Conservation (phyloP, 2,113 vertebrate species). For the Chionomys nivalis region DNA sequence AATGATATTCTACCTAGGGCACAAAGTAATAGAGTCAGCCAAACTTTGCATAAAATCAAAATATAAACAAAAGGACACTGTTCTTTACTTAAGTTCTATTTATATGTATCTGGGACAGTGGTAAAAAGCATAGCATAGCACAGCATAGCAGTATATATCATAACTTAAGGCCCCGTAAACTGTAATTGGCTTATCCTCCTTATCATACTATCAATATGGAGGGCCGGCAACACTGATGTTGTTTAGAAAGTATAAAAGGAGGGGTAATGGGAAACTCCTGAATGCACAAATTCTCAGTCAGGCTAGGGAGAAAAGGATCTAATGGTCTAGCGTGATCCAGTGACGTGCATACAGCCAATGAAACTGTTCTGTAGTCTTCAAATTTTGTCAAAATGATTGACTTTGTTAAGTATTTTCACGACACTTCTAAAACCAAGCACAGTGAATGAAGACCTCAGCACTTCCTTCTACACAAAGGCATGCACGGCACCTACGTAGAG, state of each 20-base stretch:
- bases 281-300: neutral
- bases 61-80: neutral
- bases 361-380: neutral
- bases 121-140: neutral
- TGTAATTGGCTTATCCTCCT: too few species aligned
- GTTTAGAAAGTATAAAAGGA: neutral
- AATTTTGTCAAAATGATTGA: neutral
- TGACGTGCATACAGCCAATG: neutral
- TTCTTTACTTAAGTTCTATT: neutral
- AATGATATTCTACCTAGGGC: neutral
- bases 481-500: neutral
- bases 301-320: neutral
- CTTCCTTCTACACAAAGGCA: neutral
- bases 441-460: neutral
- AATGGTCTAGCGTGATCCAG: neutral
- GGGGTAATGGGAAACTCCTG: neutral
- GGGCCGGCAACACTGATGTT: neutral
- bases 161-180: neutral
- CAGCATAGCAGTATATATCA: neutral
- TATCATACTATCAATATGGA: neutral
- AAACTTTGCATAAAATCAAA: neutral
- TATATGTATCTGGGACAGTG: neutral
- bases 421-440: neutral
- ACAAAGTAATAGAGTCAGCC: neutral
- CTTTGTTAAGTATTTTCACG: neutral